Conservation (phyloP, 2,888 invertebrate species). For the Mactromeris polynyma region DNA sequence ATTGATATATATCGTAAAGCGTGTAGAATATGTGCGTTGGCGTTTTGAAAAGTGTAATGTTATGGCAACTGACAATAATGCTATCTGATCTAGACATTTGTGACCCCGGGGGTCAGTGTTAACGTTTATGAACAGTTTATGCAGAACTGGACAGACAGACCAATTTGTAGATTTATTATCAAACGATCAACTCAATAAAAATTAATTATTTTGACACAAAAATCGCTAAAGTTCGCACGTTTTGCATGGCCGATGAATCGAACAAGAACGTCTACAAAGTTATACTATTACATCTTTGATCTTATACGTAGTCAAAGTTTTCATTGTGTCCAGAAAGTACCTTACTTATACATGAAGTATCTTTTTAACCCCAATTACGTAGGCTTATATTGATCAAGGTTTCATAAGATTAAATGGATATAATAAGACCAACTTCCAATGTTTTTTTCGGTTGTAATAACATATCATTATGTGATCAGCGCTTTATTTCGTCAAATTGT, state of each 20-base stretch:
- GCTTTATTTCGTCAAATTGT: no score
- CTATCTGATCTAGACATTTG: slow-evolving; percentile 38
- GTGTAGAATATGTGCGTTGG: neutral
- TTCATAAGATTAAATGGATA: no score
- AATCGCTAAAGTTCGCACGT: neutral
- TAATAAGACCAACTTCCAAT: no score
- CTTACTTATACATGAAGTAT: no score
- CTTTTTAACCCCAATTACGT: no score
- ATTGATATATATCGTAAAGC: neutral
- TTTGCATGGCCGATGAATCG: neutral
- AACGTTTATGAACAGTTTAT: neutral
- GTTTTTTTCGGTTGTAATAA: no score
- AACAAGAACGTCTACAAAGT: no score
- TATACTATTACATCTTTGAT: no score
- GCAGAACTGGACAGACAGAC: neutral
- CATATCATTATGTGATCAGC: no score
- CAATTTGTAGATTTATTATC: neutral
- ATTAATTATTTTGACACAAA: neutral
- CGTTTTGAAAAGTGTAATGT: neutral
- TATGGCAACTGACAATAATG: slow-evolving; percentile 3
- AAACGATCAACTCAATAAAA: neutral
- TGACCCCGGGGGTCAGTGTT: slow-evolving; percentile 26
- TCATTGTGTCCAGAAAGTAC: no score
- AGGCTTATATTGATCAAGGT: no score
- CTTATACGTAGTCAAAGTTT: no score